Base-by-base conservation (phyloP, 2,113 vertebrate genomes). In the Brachirus orientalis region DNA sequence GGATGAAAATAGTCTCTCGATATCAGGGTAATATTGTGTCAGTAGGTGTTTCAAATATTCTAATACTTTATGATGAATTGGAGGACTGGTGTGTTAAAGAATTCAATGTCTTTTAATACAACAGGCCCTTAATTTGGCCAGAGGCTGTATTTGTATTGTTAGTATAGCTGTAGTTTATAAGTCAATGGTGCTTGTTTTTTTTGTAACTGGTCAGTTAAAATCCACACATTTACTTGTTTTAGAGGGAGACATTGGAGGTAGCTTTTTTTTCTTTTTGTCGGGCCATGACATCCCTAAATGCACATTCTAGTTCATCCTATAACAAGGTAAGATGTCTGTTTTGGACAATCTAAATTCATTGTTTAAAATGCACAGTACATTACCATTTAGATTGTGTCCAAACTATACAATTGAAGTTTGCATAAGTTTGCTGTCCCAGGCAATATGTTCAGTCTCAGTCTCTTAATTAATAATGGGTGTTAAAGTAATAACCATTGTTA, bases 61-160 rank as follows among this genome's bases (percentile, higher is more conserved):
- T 45, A 47, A 69, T 57, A n/a, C n/a, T n/a, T n/a, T n/a, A 50
- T 58, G 48, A 47, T 50, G 41, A 73, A 64, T 58, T 65, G 45
- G 72, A 65, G 71, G 18, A 55, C 47, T 40, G 61, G 3, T 28
- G 28, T 28, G 28, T 28, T 28, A 28, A 28, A 28, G n/a, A n/a
- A n/a, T n/a, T n/a, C 2, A 41, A 54, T 79, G 68, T 37, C 41
- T 55, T 72, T 58, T 44, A 63, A 45, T 57, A 54, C 51, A 56
- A 16, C 45, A 67, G 48, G 10, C 41, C 52, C 37, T 45, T 73
- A 8, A 61, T 60, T 76, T 0, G 65, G 75, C 80, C 10, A 60
- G 14, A 55, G 10, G 18, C 18, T 58, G n/a, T 50, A 60, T 63
- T 60, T 35, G 13, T 52, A 61, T 53, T 10, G 14, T 60, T 51